Conservation (phyloP, 2,797 vertebrate species). For the Pipistrellus pygmaeus region DNA sequence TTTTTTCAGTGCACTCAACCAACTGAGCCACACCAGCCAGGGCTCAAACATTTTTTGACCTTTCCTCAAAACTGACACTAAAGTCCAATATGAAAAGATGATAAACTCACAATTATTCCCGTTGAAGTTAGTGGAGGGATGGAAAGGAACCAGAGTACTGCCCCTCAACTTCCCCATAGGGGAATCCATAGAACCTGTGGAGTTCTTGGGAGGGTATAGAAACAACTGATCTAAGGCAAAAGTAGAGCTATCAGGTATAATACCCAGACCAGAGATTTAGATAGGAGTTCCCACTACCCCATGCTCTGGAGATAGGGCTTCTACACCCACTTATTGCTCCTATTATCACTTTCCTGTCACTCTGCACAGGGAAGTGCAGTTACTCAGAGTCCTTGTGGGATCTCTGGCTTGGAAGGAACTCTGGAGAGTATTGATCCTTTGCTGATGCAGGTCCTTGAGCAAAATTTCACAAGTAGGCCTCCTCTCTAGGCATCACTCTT, state of each 20-base stretch:
- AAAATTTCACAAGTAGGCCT: background rate
- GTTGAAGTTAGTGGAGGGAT: background rate
- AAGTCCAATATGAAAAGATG: constrained; percentile 34
- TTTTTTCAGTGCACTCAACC: background rate
- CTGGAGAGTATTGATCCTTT: background rate
- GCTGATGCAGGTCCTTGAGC: background rate
- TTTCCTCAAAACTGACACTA: constrained; percentile 48
- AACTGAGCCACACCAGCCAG: background rate
- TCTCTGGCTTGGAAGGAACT: constrained; percentile 39
- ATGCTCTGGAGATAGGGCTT: background rate
- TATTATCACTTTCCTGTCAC: background rate
- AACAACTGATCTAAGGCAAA: background rate
- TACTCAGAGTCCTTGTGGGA: background rate
- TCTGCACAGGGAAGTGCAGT: background rate
- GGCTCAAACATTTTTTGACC: constrained; percentile 1
- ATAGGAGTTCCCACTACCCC: background rate
- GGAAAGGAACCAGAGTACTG: background rate
- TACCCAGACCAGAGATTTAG: background rate
- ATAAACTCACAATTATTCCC: background rate
- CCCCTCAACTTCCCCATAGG: background rate
- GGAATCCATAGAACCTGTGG: background rate
- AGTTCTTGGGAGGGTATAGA: background rate
- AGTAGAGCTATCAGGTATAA: background rate
- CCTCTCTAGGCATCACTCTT: background rate
- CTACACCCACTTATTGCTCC: background rate